Conservation (phyloP, 2,113 vertebrate genomes). For the Coryphaenoides rupestris region DNA sequence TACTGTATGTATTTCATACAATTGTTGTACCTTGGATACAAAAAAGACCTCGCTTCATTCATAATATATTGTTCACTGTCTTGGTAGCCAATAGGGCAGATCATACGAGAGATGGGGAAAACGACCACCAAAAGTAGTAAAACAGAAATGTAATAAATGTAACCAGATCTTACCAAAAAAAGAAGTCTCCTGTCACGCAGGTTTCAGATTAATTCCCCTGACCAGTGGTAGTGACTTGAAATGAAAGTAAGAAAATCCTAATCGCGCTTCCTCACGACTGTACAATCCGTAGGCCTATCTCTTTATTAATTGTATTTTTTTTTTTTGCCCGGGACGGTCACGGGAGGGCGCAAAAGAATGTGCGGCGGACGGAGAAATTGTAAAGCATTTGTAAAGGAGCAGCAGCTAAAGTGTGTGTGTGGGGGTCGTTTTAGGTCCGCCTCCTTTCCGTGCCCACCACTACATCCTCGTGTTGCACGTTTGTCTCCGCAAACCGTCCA, state of each 20-base stretch:
- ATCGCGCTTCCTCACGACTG: not conserved
- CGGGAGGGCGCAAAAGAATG: too few relatives aligned
- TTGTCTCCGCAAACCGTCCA: not conserved
- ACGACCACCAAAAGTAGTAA: too few relatives aligned
- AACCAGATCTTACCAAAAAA: too few relatives aligned
- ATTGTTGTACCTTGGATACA: not conserved
- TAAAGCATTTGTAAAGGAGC: conserved; percentile 45
- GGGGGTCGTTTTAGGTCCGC: conserved; percentile 66
- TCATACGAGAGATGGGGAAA: too few relatives aligned
- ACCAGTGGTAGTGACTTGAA: conserved; percentile 3
- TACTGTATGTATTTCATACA: not conserved
- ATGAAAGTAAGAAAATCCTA: not conserved
- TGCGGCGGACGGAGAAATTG: conserved; percentile 18
- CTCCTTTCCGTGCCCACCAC: conserved; percentile 32
- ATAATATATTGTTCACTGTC: too few relatives aligned
- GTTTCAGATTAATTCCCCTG: conserved; percentile 43
- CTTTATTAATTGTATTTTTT: not conserved
- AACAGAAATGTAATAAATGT: too few relatives aligned
- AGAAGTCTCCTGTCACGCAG: conserved; percentile 10
- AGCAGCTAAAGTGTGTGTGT: conserved; percentile 42
- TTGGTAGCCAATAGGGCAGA: too few relatives aligned
- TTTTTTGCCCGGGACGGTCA: too few relatives aligned
- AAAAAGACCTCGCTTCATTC: too few relatives aligned
- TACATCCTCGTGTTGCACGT: not conserved
- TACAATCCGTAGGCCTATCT: not conserved